Evolutionary conservation across 2,113 vertebrate species (phyloP).

Genomic region (Otis tarda): DNA sequence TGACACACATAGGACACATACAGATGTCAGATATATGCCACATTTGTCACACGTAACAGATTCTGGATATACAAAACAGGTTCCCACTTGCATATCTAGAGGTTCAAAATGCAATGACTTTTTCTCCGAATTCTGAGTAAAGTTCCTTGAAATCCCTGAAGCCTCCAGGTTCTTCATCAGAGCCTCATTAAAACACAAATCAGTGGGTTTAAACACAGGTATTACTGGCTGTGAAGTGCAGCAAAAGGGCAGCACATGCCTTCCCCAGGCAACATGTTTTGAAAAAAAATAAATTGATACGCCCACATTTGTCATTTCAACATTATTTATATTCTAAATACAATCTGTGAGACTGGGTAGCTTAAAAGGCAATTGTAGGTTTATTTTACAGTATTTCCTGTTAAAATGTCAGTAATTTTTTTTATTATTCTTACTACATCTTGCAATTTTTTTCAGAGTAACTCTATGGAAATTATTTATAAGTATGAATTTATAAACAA

Average conservation of each 20-base stretch:
- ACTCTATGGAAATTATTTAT: background rate
- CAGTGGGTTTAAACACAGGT: background rate
- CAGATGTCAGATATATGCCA: background rate
- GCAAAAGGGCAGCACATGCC: background rate
- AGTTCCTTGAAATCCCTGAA: background rate
- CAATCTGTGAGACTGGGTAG: background rate
- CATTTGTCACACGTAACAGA: background rate
- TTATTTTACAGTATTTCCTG: background rate
- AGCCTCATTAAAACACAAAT: background rate
- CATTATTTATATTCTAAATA: background rate
- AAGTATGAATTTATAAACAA: slow-evolving; percentile 1
- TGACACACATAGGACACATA: background rate
- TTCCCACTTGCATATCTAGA: background rate
- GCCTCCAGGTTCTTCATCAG: background rate
- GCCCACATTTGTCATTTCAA: background rate
- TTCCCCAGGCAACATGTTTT: background rate
- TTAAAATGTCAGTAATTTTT: background rate
- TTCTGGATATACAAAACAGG: background rate
- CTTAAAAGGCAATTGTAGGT: background rate
- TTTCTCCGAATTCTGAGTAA: background rate
- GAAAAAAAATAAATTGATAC: background rate
- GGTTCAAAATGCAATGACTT: background rate
- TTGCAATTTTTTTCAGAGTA: background rate
- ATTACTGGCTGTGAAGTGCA: background rate
- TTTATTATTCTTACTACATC: background rate